Conservation (phyloP, 1,140 invertebrate genomes). For the Hylaeus anthracinus region DNA sequence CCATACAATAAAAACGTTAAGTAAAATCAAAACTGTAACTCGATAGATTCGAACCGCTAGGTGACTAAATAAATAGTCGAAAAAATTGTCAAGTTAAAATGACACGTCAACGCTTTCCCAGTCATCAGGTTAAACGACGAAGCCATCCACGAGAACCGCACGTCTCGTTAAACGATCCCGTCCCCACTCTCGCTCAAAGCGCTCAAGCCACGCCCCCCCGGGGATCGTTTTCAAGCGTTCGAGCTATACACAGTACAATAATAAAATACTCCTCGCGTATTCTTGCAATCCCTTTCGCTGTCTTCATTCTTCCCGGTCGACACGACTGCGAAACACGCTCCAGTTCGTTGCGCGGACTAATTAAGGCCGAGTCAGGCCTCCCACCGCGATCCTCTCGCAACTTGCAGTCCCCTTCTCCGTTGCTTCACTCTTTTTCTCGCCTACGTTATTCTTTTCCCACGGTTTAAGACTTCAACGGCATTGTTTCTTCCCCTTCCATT, state of each 20-base stretch:
- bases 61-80: too few relatives aligned
- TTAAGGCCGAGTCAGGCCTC: conserved; percentile 1
- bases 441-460: neutral
- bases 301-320: neutral
- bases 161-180: too few relatives aligned
- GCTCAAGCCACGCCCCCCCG: neutral
- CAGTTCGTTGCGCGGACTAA: conserved; percentile 3
- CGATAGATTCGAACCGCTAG: too few relatives aligned
- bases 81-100: too few relatives aligned
- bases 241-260: conserved; percentile 41
- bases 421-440: neutral
- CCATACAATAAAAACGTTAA: too few relatives aligned
- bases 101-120: too few relatives aligned
- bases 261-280: conserved; percentile 53
- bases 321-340: neutral
- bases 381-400: neutral
- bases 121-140: too few relatives aligned
- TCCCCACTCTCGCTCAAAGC: too few relatives aligned
- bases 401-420: neutral
- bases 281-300: neutral
- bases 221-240: too few relatives aligned
- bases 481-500: neutral
- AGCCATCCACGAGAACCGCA: too few relatives aligned
- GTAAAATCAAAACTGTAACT: too few relatives aligned
- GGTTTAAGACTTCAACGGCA: too few relatives aligned